Evolutionary conservation across 1,140 invertebrate genomes (phyloP).

Genomic region (Bilobella aurantiaca): DNA sequence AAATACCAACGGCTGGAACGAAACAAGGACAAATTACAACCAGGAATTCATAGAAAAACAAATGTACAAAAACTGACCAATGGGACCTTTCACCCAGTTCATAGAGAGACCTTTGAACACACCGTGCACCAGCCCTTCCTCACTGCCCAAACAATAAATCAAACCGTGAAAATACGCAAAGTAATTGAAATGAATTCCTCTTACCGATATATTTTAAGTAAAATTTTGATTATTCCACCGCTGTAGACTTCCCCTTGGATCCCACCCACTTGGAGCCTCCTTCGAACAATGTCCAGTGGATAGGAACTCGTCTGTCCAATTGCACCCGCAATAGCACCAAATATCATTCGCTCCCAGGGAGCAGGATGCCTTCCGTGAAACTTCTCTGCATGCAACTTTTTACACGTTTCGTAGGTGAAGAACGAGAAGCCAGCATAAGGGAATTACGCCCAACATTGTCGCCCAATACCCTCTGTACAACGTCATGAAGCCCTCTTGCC

Average conservation of each 20-base stretch:
- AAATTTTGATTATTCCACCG: slow-evolving; percentile 7
- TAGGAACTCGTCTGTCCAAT: slow-evolving; percentile 86
- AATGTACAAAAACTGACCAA: slow-evolving; percentile 39
- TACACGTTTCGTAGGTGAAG: slow-evolving; percentile 92
- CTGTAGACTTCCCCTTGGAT: not conserved
- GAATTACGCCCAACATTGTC: slow-evolving; percentile 76
- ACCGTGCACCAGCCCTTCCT: slow-evolving; percentile 76
- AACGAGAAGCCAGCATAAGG: slow-evolving; percentile 96
- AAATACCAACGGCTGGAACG: slow-evolving; percentile 71
- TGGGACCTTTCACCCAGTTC: slow-evolving; percentile 99
- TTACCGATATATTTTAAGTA: slow-evolving; percentile 16
- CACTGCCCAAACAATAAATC: slow-evolving; percentile 44
- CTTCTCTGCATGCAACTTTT: slow-evolving; percentile 66
- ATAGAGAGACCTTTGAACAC: slow-evolving; percentile 94
- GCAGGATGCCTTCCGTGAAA: slow-evolving; percentile 13
- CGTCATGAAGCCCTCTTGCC: slow-evolving; percentile 19
- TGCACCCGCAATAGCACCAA: slow-evolving; percentile 80
- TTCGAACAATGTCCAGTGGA: slow-evolving; percentile 55
- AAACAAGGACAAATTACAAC: not conserved
- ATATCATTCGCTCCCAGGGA: slow-evolving; percentile 10
- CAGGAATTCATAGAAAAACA: not conserved
- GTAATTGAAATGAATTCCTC: not conserved
- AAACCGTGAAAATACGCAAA: slow-evolving; percentile 7
- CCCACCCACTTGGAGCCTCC: slow-evolving; percentile 39
- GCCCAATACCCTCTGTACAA: slow-evolving; percentile 42